Base-by-base conservation (phyloP, 1,140 invertebrate genomes). In the Drosophila persimilis region DNA sequence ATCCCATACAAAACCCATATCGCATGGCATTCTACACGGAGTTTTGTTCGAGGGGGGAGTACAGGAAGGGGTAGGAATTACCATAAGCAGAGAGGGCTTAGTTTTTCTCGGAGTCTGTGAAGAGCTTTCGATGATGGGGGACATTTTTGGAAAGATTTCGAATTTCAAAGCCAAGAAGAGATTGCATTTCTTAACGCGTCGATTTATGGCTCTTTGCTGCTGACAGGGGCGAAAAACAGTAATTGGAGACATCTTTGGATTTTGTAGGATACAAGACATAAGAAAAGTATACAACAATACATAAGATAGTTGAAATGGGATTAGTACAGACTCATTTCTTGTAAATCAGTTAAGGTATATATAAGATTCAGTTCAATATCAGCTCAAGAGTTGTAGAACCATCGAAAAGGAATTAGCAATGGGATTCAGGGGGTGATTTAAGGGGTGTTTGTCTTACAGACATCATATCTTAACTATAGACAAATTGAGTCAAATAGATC, bases 81-180 rank as follows among this genome's bases (percentile, higher is more conserved):
- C 64, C 81, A 86, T 86, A 88, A 86, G 70, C 83, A 88, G 65
- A 62, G 71, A 71, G 70, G 83, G 77, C 48, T 54, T 58, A 52
- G 43, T 31, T 24, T 35, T 47, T 66, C 35, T 43, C 31, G 13
- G 29, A 17, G 4, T 45, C 17, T 13, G 31, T 9, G 31, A 3
- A 54, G 24, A 66, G 61, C 29, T 54, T 46, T 65, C 17, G 41
- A 24, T 48, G 60, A 45, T 52, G 44, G 63, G 17, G 35, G 63
- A 66, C 46, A 66, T 64, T 56, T 55, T 43, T 6, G 26, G 3
- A n/a, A 17, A 64, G 46, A 66, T 46, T 66, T 29, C 2, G 20
- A 15, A 41, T 31, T 72, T 61, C 9, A 20, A 50, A 39, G 24
- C 50, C 24, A 26, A 17, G 5, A 54, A 55, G 22, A 55, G 67